Evolutionary conservation across 2,797 vertebrate species (phyloP).

Genomic region (Gymnothorax reevesii): DNA sequence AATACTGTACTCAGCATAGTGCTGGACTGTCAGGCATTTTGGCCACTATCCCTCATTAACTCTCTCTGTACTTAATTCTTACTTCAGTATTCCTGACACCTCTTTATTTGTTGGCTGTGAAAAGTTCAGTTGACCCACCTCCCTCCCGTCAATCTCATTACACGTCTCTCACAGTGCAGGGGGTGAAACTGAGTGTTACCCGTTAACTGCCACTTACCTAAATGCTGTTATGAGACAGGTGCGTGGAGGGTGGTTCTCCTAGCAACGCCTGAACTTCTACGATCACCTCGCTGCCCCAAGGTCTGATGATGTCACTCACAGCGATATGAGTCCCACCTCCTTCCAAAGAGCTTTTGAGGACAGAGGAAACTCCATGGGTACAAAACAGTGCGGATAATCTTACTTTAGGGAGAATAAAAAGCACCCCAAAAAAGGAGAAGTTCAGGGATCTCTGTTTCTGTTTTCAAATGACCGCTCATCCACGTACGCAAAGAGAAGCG

Average conservation of each 20-base stretch:
- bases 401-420: constrained; percentile 25
- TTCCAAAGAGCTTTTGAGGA: constrained; percentile 37
- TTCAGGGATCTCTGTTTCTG: constrained; percentile 58
- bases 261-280: neutral
- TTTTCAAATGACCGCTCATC: constrained; percentile 52
- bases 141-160: neutral
- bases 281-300: constrained; percentile 57
- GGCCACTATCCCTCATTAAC: neutral
- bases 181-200: neutral
- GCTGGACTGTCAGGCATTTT: neutral
- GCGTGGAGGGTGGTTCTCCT: neutral
- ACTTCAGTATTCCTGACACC: neutral
- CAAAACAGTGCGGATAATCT: constrained; percentile 7
- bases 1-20: neutral
- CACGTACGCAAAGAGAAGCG: constrained; percentile 14
- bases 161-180: neutral
- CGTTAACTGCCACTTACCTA: neutral
- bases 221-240: neutral
- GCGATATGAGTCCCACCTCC: constrained; percentile 34
- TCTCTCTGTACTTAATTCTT: neutral
- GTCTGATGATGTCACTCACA: constrained; percentile 39
- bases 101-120: neutral
- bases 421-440: constrained; percentile 55
- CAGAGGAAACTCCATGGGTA: neutral
- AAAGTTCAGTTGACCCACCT: neutral